These are phyloP conservation scores for Rhinatrema bivittatum DNA, from an alignment of 2,797 vertebrate species.

Conservation along the genomic window DNA sequence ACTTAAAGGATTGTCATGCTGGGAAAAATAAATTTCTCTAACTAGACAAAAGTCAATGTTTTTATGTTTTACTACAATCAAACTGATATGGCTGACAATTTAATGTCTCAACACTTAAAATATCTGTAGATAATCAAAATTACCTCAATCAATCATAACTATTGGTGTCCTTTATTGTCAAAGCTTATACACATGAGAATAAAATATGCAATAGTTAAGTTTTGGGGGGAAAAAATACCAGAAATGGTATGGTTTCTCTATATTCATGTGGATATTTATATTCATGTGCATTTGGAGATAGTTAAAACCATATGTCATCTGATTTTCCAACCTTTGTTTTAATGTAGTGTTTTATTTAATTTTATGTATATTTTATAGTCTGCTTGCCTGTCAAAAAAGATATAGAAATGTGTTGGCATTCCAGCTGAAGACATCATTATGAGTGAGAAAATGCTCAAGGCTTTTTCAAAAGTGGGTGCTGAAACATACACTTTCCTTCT, in stretches of 20 bases:
- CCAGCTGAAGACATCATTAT: constrained; percentile 55
- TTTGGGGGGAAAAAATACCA: constrained; percentile 12
- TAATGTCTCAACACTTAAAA: constrained; percentile 72
- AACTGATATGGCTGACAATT: constrained; percentile 70
- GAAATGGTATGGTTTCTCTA: constrained; percentile 29
- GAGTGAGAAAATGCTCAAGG: constrained; percentile 53
- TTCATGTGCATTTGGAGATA: constrained; percentile 37
- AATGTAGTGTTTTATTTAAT: constrained; percentile 60
- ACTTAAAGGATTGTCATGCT: constrained; percentile 77
- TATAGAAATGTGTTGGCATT: constrained; percentile 52
- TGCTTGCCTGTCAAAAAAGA: constrained; percentile 51
- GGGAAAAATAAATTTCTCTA: constrained; percentile 81
- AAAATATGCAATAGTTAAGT: constrained; percentile 43
- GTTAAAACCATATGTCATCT: constrained; percentile 30
- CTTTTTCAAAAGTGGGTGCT: constrained; percentile 52
- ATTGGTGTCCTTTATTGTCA: constrained; percentile 46
- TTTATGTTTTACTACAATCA: constrained; percentile 79
- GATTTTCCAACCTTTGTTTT: constrained; percentile 51
- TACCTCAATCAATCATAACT: constrained; percentile 68
- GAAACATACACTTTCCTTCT: constrained; percentile 44
- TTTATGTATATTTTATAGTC: constrained; percentile 53
- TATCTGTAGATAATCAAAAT: constrained; percentile 68
- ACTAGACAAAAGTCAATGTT: constrained; percentile 79
- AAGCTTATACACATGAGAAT: constrained; percentile 42
- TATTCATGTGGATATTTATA: constrained; percentile 24